Conservation (phyloP, 2,888 invertebrate genomes). For the Blomia tropicalis region DNA sequence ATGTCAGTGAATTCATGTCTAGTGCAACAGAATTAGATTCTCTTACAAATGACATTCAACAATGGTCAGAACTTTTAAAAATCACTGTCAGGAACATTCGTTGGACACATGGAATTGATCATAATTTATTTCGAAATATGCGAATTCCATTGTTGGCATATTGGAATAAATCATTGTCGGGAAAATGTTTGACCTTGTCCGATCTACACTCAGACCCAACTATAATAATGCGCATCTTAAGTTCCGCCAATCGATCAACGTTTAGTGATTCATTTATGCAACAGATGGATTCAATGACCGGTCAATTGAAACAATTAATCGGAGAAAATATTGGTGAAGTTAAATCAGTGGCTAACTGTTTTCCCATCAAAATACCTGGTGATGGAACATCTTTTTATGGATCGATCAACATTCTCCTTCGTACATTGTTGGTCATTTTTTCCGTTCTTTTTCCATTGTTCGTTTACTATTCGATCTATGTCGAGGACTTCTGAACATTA, state of each 20-base stretch:
- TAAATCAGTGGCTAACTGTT: not conserved
- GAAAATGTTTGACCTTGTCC: not conserved
- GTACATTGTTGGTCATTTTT: not conserved
- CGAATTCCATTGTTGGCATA: slow-evolving; percentile 8
- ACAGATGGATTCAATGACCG: not conserved
- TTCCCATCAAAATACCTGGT: not conserved
- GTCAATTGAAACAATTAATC: not conserved
- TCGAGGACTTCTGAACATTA: not conserved
- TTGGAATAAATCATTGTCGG: not conserved
- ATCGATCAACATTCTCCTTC: not conserved
- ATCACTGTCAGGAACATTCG: not conserved
- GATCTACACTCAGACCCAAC: slow-evolving; percentile 1
- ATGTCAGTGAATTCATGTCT: not conserved
- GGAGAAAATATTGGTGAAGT: not conserved
- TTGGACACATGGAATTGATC: slow-evolving; percentile 20
- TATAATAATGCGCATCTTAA: not conserved
- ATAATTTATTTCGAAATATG: slow-evolving; percentile 16
- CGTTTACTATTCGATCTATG: not conserved
- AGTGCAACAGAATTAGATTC: not conserved
- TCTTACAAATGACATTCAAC: not conserved
- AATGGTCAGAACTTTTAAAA: slow-evolving; percentile 7
- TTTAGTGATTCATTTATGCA: not conserved
- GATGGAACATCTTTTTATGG: not conserved
- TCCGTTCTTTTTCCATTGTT: slow-evolving; percentile 6
- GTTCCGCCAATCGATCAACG: not conserved